phyloP scores from a whole-genome alignment of 2,888 invertebrate species.

The Pteria penguin region DNA sequence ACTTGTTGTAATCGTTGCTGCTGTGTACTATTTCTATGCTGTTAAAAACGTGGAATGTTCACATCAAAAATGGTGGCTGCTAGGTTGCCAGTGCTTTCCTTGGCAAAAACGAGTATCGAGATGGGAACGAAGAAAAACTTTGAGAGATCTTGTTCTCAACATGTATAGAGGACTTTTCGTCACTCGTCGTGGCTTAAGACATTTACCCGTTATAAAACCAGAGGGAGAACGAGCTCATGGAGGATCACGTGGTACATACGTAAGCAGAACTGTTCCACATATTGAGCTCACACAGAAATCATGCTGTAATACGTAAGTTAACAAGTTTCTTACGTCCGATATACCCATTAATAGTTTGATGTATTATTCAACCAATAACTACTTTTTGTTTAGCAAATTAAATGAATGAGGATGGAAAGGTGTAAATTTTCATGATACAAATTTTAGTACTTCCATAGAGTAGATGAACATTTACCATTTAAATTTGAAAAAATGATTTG shows the following conservation, averaged over 20 bases:
- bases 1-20: neutral
- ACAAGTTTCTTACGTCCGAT: no score
- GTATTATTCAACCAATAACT: no score
- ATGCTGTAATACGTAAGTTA: constrained; percentile 40
- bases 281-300: constrained; percentile 9
- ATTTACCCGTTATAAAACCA: constrained; percentile 56
- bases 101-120: neutral
- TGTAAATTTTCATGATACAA: no score
- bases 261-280: constrained; percentile 25
- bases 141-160: constrained; percentile 50
- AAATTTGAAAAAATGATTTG: no score
- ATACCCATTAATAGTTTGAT: no score
- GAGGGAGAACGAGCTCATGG: constrained; percentile 26
- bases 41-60: neutral
- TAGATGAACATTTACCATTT: no score
- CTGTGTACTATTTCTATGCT: neutral
- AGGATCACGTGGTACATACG: constrained; percentile 23
- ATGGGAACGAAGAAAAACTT: neutral
- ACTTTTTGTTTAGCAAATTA: no score
- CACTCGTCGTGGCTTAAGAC: constrained; percentile 49
- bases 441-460: no score
- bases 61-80: neutral
- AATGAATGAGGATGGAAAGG: no score
- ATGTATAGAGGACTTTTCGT: constrained; percentile 59
- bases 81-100: neutral